Evolutionary conservation across 2,888 invertebrate genomes (phyloP), one percentile per base, ranked within the genome.

Genomic region (Nephrotoma flavescens): DNA sequence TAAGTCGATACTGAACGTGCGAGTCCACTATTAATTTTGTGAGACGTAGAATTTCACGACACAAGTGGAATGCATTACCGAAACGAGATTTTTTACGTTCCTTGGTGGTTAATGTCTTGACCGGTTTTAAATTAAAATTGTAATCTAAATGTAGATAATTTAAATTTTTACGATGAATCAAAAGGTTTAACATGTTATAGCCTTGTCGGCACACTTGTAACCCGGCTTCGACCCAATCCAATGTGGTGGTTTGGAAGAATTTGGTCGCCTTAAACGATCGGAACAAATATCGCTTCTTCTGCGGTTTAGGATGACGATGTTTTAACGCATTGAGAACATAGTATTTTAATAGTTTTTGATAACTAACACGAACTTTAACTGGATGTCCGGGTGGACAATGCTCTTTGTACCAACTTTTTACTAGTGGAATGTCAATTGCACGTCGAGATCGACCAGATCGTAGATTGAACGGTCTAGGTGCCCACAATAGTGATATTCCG

Each of bases 141-240:
- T 99, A 99, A 93, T 99, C 99, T 92, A 99, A 94, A 94, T 99
- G 99, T 44, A 99, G 94, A 90, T 99, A 99, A 92, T 99, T 99
- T 87, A 99, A 94, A 92, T 99, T 99, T 92, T 99, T 99, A 88
- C 99, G 96, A 92, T 99, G 99, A 90, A 99, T 99, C 88, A 99
- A 93, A 88, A 99, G 93, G 92, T 99, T 99, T 88, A 99, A 92
- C 99, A 99, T 99, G 92, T 99, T 99, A 92, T 99, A 99, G 3
- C 99, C 99, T 92, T 99, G 99, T 0, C 99, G 94, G 91, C 99
- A 99, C 0, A 99, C 97, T 93, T 99, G 99, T 84, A 99, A 92
- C 4, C 99, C 99, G 11, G 98, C 99, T 92, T 99, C 99, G 2
- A 99, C 99, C 99, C 99, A 99, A 92, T 99, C 99, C 89, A 99